Evolutionary conservation across 1,140 invertebrate genomes (phyloP).

Genomic region (Campoletis sonorensis): DNA sequence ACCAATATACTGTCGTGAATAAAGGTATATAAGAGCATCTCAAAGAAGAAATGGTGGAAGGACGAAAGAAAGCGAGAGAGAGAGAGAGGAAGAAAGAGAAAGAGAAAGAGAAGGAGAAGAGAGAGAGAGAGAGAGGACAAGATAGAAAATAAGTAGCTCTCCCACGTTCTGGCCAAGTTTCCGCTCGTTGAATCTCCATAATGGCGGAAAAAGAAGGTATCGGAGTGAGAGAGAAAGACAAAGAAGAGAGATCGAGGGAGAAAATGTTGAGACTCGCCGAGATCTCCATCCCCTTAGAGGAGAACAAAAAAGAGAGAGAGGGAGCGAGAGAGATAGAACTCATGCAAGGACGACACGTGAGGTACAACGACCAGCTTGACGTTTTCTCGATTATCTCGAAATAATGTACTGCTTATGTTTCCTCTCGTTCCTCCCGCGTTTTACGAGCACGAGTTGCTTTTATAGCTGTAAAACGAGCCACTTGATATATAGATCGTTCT

Average conservation of each 20-base stretch:
- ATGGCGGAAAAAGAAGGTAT: conserved; percentile 39
- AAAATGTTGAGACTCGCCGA: conserved; percentile 2
- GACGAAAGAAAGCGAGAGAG: background rate
- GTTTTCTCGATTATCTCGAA: conserved; percentile 42
- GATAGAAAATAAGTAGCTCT: conserved; percentile 32
- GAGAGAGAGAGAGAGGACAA: conserved; percentile 21
- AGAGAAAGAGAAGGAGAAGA: background rate
- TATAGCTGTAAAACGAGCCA: background rate
- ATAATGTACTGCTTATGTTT: conserved; percentile 39
- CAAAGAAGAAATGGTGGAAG: background rate
- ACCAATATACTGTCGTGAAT: conserved; percentile 21
- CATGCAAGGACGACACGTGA: background rate
- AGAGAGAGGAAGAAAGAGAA: background rate
- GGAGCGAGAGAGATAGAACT: background rate
- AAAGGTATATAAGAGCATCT: background rate
- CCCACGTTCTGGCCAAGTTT: conserved; percentile 35
- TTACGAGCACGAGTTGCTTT: conserved; percentile 19
- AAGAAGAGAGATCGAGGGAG: background rate
- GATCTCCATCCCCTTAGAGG: conserved; percentile 4
- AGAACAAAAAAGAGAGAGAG: background rate
- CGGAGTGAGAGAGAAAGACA: background rate
- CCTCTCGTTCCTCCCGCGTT: background rate
- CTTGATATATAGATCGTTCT: background rate
- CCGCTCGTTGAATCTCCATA: conserved; percentile 42
- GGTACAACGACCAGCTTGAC: conserved; percentile 22